phyloP scores from a whole-genome alignment of 2,113 vertebrate species.

The Drymodes brunneopygia region DNA sequence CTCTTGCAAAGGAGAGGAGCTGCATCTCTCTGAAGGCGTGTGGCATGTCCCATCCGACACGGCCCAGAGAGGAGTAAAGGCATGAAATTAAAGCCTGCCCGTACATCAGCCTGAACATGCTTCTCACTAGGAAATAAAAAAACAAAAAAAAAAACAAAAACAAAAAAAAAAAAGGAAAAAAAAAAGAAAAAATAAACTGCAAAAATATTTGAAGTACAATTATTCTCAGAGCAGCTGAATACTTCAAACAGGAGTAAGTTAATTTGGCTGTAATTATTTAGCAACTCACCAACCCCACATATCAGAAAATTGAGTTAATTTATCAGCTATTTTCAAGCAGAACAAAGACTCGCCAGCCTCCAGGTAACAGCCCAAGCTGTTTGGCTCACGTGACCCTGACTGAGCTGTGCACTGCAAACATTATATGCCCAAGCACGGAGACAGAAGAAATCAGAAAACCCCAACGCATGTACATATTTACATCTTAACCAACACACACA shows the following conservation, averaged over 20 bases:
- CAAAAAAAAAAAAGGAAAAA: not conserved
- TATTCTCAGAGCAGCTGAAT: constrained; percentile 13
- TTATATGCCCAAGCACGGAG: not conserved
- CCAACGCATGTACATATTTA: not conserved
- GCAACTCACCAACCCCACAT: not conserved
- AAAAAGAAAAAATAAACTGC: not conserved
- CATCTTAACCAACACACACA: not conserved
- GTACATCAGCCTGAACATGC: not conserved
- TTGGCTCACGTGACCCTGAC: constrained; percentile 5
- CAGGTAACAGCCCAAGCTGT: constrained; percentile 37
- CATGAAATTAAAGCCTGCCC: not conserved
- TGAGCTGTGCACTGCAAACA: constrained; percentile 6
- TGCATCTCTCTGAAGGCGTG: not conserved
- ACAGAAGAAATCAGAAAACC: not conserved
- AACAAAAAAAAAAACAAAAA: not conserved
- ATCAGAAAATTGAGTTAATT: constrained; percentile 39
- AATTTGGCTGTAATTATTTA: constrained; percentile 57
- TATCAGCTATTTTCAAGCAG: constrained; percentile 26
- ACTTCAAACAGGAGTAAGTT: constrained; percentile 30
- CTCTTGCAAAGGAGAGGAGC: not conserved
- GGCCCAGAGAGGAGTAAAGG: not conserved
- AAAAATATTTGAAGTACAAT: not conserved
- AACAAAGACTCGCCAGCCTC: constrained; percentile 41
- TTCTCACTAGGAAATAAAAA: not conserved
- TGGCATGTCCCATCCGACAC: not conserved